Evolutionary conservation across 2,888 invertebrate species (phyloP).

Genomic region (Deroplatys truncata): DNA sequence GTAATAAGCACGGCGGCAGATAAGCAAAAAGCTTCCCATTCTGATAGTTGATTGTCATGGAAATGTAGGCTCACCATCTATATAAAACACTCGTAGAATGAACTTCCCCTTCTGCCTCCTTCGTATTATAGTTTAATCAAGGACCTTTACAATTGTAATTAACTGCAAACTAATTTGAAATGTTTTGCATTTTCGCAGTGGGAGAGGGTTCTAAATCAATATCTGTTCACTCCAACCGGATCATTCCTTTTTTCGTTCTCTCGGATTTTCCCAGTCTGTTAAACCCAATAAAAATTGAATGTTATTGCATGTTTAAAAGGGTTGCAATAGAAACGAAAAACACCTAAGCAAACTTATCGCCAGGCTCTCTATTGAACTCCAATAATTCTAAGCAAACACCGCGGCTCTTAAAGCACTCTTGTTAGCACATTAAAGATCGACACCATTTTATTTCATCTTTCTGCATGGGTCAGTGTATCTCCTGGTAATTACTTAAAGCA

Average conservation of each 20-base stretch:
- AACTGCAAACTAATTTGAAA: not conserved
- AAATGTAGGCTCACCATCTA: not conserved
- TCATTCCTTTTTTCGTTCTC: not conserved
- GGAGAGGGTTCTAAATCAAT: not conserved
- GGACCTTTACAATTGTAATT: not conserved
- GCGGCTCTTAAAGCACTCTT: not conserved
- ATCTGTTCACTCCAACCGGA: not conserved
- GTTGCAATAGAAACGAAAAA: not conserved
- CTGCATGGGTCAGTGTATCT: no score
- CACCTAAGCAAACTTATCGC: not conserved
- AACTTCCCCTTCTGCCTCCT: not conserved
- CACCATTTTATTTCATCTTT: not conserved
- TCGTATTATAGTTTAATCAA: not conserved
- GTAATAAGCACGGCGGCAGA: no score
- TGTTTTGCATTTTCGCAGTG: not conserved
- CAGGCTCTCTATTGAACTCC: not conserved
- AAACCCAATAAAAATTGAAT: slow-evolving; percentile 12
- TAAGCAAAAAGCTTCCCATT: no score
- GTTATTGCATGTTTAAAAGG: slow-evolving; percentile 10
- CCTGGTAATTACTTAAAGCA: no score
- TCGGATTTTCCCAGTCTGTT: not conserved
- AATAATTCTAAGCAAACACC: not conserved
- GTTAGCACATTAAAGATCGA: not conserved
- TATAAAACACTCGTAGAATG: not conserved
- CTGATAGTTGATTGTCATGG: not conserved